These are phyloP conservation scores for Lasioglossum marginatum DNA, from an alignment of 2,888 invertebrate genomes.

Conservation along the genomic window DNA sequence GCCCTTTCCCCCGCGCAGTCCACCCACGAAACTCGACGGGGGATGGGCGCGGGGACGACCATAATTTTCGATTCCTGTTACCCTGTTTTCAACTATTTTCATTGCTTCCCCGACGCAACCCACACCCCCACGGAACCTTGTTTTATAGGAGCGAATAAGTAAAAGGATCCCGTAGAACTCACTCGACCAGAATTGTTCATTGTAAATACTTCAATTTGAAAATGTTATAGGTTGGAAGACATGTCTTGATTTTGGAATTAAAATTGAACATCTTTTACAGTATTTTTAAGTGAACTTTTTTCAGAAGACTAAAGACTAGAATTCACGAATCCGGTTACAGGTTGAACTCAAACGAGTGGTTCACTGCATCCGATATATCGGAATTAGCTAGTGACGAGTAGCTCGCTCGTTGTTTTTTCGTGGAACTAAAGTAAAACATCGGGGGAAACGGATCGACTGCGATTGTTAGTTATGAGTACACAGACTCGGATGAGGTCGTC, in stretches of 20 bases:
- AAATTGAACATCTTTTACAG: background rate
- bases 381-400: background rate
- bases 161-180: background rate
- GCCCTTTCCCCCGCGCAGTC: background rate
- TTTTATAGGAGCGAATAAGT: background rate
- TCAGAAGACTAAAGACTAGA: background rate
- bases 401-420: background rate
- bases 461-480: constrained; percentile 29
- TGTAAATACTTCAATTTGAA: background rate
- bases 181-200: background rate
- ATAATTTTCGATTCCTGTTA: constrained; percentile 58
- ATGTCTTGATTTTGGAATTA: background rate
- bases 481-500: background rate
- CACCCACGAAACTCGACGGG: background rate
- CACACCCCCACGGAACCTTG: background rate
- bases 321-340: background rate
- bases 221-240: background rate
- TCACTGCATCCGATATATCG: background rate
- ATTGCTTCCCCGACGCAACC: background rate
- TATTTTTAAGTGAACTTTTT: background rate
- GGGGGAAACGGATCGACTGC: background rate
- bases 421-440: background rate
- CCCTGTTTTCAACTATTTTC: constrained; percentile 43
- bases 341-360: background rate
- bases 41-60: background rate